Conservation (phyloP, 1,140 invertebrate species). For the Holcopasites calliopsidis region DNA sequence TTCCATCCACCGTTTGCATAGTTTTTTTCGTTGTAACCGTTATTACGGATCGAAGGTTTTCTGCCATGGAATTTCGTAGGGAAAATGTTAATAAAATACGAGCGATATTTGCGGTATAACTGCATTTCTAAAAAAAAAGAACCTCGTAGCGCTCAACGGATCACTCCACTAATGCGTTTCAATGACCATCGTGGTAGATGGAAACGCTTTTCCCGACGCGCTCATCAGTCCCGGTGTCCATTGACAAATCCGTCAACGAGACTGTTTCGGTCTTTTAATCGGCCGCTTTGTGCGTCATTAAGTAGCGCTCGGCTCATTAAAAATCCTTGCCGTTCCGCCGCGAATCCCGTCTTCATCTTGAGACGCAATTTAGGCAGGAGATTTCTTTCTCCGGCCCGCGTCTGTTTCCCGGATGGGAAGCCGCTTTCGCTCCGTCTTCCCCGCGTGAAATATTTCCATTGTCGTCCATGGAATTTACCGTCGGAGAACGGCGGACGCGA, state of each 20-base stretch:
- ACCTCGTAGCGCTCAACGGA: no score
- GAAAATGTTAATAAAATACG: no score
- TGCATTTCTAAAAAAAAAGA: no score
- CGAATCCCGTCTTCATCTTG: not conserved
- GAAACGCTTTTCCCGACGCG: not conserved
- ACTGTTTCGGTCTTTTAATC: not conserved
- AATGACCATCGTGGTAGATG: no score
- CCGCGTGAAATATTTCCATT: conserved; percentile 6
- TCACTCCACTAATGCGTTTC: no score
- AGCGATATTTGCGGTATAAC: no score
- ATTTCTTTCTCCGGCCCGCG: not conserved
- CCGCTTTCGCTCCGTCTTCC: not conserved
- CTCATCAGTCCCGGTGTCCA: not conserved
- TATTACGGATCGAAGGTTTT: not conserved
- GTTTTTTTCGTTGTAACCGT: not conserved
- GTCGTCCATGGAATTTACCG: conserved; percentile 23
- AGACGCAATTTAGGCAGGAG: conserved; percentile 31
- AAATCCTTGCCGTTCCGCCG: not conserved
- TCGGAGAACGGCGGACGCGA: not conserved
- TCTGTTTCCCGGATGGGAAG: not conserved
- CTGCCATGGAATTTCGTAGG: not conserved
- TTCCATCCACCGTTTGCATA: not conserved
- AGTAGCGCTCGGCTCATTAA: not conserved
- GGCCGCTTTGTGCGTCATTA: conserved; percentile 13
- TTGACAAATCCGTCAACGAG: not conserved